Base-by-base conservation (phyloP, 92 coral and sea anemone genomes). In the Virgularia gustaviana region DNA sequence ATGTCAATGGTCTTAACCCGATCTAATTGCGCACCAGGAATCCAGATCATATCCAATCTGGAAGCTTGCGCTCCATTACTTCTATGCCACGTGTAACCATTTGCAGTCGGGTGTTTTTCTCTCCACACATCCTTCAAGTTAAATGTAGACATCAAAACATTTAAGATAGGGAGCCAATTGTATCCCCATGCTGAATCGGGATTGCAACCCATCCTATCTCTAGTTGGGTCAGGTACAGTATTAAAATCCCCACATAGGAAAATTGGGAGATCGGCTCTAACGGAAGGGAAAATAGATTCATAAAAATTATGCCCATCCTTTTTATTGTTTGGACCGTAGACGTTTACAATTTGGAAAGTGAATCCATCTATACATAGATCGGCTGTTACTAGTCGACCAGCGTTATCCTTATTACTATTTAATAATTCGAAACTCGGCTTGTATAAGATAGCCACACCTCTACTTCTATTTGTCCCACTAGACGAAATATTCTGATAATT, bases 221-320 rank as follows among this genome's bases (percentile, higher is more conserved):
- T 23, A 0, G 23, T 27, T 0, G 3, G 1, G 23, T 84, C 85
- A 1, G 25, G 35, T 23, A 65, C 11, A 29, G 79, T 79, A 24
- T 79, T 79, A 19, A 83, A 83, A 33, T 78, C 77, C 0, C 88
- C 84, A 1, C 72, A 12, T 0, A 63, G 19, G n/a, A n/a, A n/a
- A n/a, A n/a, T n/a, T n/a, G n/a, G n/a, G n/a, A n/a, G 0, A 63
- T 0, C 0, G 71, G 39, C 2, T 49, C n/a, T n/a, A n/a, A n/a
- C n/a, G n/a, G n/a, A n/a, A n/a, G n/a, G n/a, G n/a, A n/a, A n/a
- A n/a, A n/a, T n/a, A n/a, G n/a, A n/a, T n/a, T n/a, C n/a, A n/a
- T n/a, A n/a, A n/a, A n/a, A n/a, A n/a, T n/a, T n/a, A n/a, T n/a
- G n/a, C n/a, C n/a, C n/a, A n/a, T n/a, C n/a, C n/a, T n/a, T n/a